Percentiles rank a stretch among this genome's conserved stretches.
These are phyloP conservation scores for Deroptyus accipitrinus DNA, from an alignment of 2,113 vertebrate species.

Conservation along the genomic window DNA sequence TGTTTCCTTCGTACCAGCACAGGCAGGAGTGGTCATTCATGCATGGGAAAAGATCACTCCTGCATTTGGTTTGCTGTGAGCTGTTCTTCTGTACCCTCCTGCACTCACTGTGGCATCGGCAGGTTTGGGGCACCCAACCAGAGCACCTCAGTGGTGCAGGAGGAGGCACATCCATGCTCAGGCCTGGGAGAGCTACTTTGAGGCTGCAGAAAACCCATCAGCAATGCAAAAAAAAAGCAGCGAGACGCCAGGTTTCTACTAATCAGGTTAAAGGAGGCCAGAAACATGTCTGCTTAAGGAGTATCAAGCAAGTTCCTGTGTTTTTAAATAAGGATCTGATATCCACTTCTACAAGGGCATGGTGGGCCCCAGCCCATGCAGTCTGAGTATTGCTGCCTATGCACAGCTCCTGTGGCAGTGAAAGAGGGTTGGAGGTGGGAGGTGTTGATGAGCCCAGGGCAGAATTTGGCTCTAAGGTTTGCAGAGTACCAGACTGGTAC, in stretches of 20 bases:
- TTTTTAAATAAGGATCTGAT: background rate
- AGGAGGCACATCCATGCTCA: background rate
- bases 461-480: background rate
- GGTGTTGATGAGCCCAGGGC: background rate
- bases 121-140: background rate
- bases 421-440: fast-evolving
- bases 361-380: fast-evolving
- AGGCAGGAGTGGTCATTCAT: background rate
- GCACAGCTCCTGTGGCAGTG: background rate
- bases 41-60: background rate
- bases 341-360: background rate
- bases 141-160: background rate
- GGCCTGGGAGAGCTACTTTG: background rate
- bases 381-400: background rate
- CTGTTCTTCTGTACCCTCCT: background rate
- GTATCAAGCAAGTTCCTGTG: background rate
- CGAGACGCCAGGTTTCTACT: background rate
- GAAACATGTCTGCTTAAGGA: background rate
- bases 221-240: background rate
- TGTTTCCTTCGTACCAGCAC: background rate
- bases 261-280: background rate
- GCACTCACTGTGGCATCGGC: fast-evolving
- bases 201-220: background rate
- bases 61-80: background rate
- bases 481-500: background rate